Evolutionary conservation across 1,140 invertebrate genomes (phyloP), one percentile per base, ranked within the genome.

Genomic region (Bradynema listronoti): DNA sequence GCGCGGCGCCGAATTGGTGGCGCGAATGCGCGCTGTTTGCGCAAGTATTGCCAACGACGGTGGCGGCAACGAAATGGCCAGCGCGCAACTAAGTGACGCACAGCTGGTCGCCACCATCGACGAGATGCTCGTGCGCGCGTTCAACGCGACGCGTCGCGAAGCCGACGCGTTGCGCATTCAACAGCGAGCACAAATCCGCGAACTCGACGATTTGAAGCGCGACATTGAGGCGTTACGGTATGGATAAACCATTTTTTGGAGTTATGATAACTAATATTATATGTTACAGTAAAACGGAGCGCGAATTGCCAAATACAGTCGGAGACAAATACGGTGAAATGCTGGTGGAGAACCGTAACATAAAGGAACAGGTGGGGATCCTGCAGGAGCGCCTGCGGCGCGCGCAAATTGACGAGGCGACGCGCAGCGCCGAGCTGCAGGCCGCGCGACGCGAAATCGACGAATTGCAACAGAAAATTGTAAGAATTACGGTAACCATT

Each of bases 81-180:
- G 57, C 34, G 47, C 29, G 2, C 16, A 19, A 16, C 16, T 24
- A 5, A n/a, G n/a, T 46, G 66, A 68, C 52, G 29, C 46, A 16
- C 22, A 64, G 25, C 19, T 69, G 25, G 57, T 69, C n/a, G 41
- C 59, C 22, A 45, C 49, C 19, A 69, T 69, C 24, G 67, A 69
- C 42, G 39, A 67, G n/a, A 32, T 71, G n/a, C 29, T 69, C 14
- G 56, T 67, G 49, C 24, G 61, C 16, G 70, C 65, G 27, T 56
- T 72, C 14, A 54, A 34, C 34, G 53, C 36, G 11, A 58, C 68
- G 5, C 24, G 68, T 14, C 3, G 14, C 2, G 67, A 71, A 39
- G 69, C 69, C 2, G 67, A 71, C 49, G 39, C 56, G 14, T 34
- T 69, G 27, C 33, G 69, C n/a, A 34, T 72, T 29, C 63, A 73